Base-by-base conservation (phyloP, 2,888 invertebrate genomes). In the Homarus gammarus region DNA sequence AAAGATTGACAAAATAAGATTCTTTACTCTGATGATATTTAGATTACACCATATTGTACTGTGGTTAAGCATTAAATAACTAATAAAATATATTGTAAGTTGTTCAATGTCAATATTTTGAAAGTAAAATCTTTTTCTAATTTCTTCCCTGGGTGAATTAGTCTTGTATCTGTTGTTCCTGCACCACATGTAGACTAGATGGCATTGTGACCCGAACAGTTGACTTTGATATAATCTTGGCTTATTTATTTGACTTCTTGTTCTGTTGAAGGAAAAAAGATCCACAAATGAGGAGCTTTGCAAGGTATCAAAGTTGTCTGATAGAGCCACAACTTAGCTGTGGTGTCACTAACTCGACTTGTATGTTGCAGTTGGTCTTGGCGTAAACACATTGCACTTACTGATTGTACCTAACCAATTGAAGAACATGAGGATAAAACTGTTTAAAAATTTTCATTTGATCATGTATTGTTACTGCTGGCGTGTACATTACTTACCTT, bases 311-410 rank as follows among this genome's bases (percentile, higher is more conserved):
- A 56, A 79, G 79, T 79, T 38, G 79, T n/a, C 79, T 79, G 61
- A 33, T 79, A 31, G 79, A 79, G 79, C 64, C 79, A 79, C 79
- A 79, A 64, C 6, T 27, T n/a, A 64, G 61, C 61, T 56, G 10
- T 56, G 27, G 61, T 64, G 61, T 64, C 61, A 64, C 27, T 64
- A 64, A 64, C 61, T 64, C 61, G 8, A 64, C 61, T 64, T 64
- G 3, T 64, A 27, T 64, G 61, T 84, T 84, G 84, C 84, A 75
- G 75, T 84, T 84, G 84, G 75, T 84, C 84, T 84, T 84, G 84
- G 75, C 49, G 84, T 84, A 84, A 84, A 84, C 84, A 84, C 84
- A 73, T 36, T 75, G 84, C 84, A 84, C 84, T 33, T 79, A 18
- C 27, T 79, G 64, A 44, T n/a, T 56, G 56, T 56, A 56, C 61